Evolutionary conservation across 2,113 vertebrate species (phyloP).

Genomic region (Gymnocephalus cernua): DNA sequence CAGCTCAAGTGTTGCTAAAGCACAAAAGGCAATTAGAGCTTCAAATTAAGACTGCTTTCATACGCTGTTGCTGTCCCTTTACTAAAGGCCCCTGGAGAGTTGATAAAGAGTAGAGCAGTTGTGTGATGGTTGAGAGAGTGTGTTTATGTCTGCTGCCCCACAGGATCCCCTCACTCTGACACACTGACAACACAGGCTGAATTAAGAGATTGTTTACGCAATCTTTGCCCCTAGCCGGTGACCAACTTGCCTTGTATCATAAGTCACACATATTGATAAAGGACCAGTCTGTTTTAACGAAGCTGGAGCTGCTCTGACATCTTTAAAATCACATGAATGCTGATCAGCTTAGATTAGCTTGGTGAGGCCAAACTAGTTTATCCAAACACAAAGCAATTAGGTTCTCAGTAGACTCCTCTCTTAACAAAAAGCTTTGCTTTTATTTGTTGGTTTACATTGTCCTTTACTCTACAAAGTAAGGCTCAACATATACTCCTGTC

Average conservation of each 20-base stretch:
- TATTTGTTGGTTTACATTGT: slow-evolving; percentile 64
- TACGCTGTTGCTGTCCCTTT: background rate
- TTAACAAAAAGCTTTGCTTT: slow-evolving; percentile 56
- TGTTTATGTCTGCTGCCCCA: background rate
- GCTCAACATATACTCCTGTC: slow-evolving; percentile 53
- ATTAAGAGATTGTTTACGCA: slow-evolving; percentile 48
- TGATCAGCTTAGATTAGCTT: slow-evolving; percentile 26
- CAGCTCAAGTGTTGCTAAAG: slow-evolving; percentile 28
- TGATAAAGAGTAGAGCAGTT: slow-evolving; percentile 14
- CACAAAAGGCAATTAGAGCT: slow-evolving; percentile 50
- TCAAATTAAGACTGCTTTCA: slow-evolving; percentile 38
- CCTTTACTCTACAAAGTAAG: slow-evolving; percentile 52
- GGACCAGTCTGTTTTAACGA: background rate
- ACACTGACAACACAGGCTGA: slow-evolving; percentile 37
- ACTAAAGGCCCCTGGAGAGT: slow-evolving; percentile 35
- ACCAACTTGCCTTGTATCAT: slow-evolving; percentile 13
- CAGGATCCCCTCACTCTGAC: slow-evolving; percentile 10
- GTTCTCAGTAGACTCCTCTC: slow-evolving; percentile 32
- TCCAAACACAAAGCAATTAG: slow-evolving; percentile 64
- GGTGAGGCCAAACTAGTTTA: slow-evolving; percentile 38
- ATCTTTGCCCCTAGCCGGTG: slow-evolving; percentile 13
- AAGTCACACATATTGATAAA: slow-evolving; percentile 7
- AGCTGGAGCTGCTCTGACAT: slow-evolving; percentile 6
- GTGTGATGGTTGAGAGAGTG: background rate
- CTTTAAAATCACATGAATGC: slow-evolving; percentile 39